Percentiles rank a stretch among this genome's conserved stretches.
phyloP scores from a whole-genome alignment of 2,888 invertebrate species.

The Pilophorus perplexus region DNA sequence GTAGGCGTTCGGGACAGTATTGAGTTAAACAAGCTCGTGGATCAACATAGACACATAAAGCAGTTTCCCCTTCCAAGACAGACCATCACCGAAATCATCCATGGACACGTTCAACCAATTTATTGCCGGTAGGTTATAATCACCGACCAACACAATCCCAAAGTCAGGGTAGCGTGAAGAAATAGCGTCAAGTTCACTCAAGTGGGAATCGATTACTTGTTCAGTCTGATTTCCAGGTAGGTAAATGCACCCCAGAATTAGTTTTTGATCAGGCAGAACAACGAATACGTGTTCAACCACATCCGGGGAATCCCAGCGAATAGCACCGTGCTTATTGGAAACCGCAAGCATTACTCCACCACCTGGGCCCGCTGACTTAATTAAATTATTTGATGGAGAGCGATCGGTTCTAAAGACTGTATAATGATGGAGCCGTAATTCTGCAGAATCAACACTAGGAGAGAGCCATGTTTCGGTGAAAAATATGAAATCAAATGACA shows the following conservation, averaged over 20 bases:
- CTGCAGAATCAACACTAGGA: background rate
- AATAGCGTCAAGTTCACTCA: background rate
- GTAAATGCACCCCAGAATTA: background rate
- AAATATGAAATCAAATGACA: background rate
- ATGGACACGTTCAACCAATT: background rate
- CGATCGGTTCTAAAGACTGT: background rate
- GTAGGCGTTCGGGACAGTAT: background rate
- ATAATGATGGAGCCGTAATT: background rate
- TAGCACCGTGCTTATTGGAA: background rate
- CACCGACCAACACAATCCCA: background rate
- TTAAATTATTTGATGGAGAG: slow-evolving; percentile 5
- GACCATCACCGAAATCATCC: background rate
- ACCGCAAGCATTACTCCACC: slow-evolving; percentile 13
- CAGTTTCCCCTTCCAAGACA: background rate
- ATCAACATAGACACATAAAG: background rate
- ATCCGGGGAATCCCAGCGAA: background rate
- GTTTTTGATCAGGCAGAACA: background rate
- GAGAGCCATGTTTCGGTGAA: slow-evolving; percentile 14
- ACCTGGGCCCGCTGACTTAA: background rate
- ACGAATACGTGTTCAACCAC: background rate
- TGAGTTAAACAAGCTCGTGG: background rate
- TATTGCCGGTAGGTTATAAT: background rate
- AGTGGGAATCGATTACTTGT: too few relatives aligned
- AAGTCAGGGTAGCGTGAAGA: background rate
- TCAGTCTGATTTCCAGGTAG: background rate